phyloP scores from a whole-genome alignment of 2,888 invertebrate species.

The Pheosia gnoma region DNA sequence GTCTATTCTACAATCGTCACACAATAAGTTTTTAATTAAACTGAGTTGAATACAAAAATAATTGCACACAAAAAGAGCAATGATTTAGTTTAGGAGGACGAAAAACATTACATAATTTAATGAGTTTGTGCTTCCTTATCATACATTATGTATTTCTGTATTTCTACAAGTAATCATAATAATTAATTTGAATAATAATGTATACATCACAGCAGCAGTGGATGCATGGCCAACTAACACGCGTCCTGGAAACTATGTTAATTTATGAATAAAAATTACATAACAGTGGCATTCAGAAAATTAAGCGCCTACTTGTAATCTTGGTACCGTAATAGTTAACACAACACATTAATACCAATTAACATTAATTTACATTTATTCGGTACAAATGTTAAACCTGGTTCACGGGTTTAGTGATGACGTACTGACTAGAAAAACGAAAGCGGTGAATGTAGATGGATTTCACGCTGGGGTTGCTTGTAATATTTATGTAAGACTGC shows the following conservation, averaged over 20 bases:
- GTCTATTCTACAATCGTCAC: no score
- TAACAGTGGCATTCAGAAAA: conserved; percentile 29
- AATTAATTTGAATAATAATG: conserved; percentile 34
- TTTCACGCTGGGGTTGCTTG: conserved; percentile 12
- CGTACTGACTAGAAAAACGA: conserved; percentile 23
- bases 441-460: conserved; percentile 22
- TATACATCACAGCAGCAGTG: conserved; percentile 24
- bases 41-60: background rate
- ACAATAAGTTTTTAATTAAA: no score
- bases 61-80: background rate
- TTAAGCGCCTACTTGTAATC: conserved; percentile 34
- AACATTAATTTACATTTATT: conserved; percentile 37
- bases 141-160: background rate
- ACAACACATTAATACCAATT: no score
- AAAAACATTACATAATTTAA: background rate
- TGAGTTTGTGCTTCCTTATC: background rate
- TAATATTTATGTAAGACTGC: conserved; percentile 28
- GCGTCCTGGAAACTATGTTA: conserved; percentile 46
- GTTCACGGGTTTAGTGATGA: conserved; percentile 22
- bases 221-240: conserved; percentile 34
- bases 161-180: conserved; percentile 7
- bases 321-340: conserved; percentile 33
- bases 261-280: conserved; percentile 38
- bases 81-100: background rate
- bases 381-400: conserved; percentile 25